phyloP scores from a whole-genome alignment of 2,888 invertebrate species.

The Cantharis nigra region DNA sequence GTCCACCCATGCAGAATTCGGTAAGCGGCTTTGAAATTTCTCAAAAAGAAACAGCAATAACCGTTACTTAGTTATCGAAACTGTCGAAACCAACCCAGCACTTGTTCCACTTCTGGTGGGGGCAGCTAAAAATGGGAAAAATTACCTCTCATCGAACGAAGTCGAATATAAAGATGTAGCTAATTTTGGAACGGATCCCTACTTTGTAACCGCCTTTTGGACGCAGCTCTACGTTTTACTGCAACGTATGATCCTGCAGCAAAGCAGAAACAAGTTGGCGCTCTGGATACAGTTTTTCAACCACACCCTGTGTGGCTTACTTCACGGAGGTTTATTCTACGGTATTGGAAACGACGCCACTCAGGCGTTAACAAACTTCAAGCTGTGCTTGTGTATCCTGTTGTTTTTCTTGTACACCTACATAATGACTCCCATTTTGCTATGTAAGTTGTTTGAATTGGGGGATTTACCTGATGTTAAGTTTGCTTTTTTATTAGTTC shows the following conservation, averaged over 20 bases:
- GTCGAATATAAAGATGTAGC: not conserved
- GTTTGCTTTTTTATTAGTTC: slow-evolving; percentile 57
- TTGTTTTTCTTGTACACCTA: not conserved
- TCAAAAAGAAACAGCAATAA: not conserved
- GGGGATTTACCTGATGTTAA: not conserved
- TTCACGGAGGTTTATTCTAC: not conserved
- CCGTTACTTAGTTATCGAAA: not conserved
- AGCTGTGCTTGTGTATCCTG: not conserved
- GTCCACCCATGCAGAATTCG: slow-evolving; percentile 80
- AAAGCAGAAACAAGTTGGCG: not conserved
- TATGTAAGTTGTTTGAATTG: not conserved
- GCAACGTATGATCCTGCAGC: not conserved
- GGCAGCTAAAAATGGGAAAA: not conserved
- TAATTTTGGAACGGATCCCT: not conserved
- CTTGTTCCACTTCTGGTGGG: not conserved
- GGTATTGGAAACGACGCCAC: not conserved
- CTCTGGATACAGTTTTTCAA: not conserved
- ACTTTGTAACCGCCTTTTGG: not conserved
- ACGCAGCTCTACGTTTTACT: not conserved
- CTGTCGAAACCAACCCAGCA: not conserved
- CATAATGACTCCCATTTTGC: not conserved
- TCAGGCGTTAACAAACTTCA: not conserved
- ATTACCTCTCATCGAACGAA: not conserved
- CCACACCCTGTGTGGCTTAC: not conserved
- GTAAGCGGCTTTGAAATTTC: slow-evolving; percentile 40